These are phyloP conservation scores for Notechis scutatus DNA, from an alignment of 2,113 vertebrate genomes.

Conservation along the genomic window DNA sequence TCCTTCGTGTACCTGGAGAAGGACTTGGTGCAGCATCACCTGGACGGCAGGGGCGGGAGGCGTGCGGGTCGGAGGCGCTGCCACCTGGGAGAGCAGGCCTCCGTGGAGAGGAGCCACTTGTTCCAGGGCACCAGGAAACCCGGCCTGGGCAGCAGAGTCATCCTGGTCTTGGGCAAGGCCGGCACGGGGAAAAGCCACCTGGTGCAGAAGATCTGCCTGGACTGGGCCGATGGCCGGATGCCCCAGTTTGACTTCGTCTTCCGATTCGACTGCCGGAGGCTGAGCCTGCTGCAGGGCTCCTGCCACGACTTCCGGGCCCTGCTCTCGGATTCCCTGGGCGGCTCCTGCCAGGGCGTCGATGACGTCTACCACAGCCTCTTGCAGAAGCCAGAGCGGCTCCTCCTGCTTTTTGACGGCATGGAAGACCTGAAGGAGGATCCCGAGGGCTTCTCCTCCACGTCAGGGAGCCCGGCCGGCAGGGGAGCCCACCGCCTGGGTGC, in stretches of 20 bases:
- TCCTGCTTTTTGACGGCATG: conserved; percentile 89
- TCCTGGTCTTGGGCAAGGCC: conserved; percentile 77
- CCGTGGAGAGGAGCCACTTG: conserved; percentile 64
- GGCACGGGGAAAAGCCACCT: conserved; percentile 87
- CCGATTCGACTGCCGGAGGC: conserved; percentile 72
- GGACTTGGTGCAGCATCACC: conserved; percentile 68
- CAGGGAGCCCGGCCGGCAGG: conserved; percentile 20
- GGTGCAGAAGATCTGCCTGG: conserved; percentile 75
- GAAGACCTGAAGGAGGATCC: conserved; percentile 77
- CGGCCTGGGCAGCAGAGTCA: conserved; percentile 62
- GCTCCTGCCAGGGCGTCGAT: conserved; percentile 49
- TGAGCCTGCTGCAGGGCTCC: conserved; percentile 60
- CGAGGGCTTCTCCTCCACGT: conserved; percentile 68
- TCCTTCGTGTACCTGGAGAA: conserved; percentile 77
- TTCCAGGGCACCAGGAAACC: conserved; percentile 59
- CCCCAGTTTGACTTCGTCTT: conserved; percentile 87
- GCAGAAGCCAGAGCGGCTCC: conserved; percentile 74
- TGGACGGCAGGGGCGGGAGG: conserved; percentile 67
- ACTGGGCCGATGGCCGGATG: conserved; percentile 81
- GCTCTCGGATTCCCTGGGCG: conserved; percentile 69
- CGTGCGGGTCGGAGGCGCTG: conserved; percentile 69
- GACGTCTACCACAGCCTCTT: conserved; percentile 74
- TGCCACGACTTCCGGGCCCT: conserved; percentile 74
- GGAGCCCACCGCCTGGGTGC: conserved; percentile 68
- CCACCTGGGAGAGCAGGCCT: conserved; percentile 66